These are phyloP conservation scores for Aphis gossypii DNA, from an alignment of 1,140 invertebrate genomes.

Conservation along the genomic window DNA sequence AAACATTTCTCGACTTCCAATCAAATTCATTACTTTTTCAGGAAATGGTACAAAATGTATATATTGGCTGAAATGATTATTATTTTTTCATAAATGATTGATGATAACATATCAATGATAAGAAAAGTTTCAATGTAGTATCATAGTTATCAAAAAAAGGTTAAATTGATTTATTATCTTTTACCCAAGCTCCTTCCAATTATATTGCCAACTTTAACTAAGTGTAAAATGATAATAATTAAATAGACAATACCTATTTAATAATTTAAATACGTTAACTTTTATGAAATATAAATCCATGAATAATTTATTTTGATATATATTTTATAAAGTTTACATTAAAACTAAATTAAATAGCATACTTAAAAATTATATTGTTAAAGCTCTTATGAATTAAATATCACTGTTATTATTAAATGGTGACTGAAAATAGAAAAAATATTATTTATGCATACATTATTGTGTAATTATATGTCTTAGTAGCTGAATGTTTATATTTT, in stretches of 20 bases:
- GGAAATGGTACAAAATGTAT: background rate
- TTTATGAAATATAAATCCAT: background rate
- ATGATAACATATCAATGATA: background rate
- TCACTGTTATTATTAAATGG: background rate
- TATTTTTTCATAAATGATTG: background rate
- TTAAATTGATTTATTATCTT: background rate
- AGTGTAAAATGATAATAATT: background rate
- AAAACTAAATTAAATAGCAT: too few species aligned
- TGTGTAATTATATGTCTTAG: background rate
- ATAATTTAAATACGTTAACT: too few species aligned
- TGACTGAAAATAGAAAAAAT: too few species aligned
- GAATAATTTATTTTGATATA: background rate
- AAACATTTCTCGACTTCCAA: background rate
- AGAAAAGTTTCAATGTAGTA: too few species aligned
- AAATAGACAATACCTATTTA: too few species aligned
- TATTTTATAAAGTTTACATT: too few species aligned
- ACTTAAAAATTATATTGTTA: too few species aligned
- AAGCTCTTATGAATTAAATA: background rate
- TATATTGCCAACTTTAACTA: background rate
- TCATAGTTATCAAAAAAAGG: too few species aligned
- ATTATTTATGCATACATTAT: background rate
- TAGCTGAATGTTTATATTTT: background rate
- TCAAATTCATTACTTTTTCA: background rate
- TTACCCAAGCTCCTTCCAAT: background rate
- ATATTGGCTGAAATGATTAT: background rate